Conservation (phyloP, 2,797 vertebrate species). For the Lateolabrax maculatus region DNA sequence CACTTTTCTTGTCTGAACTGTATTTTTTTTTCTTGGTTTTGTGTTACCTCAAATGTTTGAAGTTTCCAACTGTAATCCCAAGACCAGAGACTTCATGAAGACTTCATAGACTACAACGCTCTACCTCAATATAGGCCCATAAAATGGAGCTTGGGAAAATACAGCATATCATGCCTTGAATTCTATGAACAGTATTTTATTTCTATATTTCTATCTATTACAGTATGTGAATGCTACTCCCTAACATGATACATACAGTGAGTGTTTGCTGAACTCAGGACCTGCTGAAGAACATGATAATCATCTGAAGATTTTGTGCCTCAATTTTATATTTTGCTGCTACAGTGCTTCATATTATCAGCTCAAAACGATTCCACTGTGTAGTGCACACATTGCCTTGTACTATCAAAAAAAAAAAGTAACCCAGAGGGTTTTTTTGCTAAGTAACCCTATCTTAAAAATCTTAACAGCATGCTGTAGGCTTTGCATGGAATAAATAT, state of each 20-base stretch:
- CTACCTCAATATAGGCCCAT: background rate
- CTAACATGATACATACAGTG: background rate
- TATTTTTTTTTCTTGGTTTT: slow-evolving; percentile 22
- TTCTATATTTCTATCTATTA: too few relatives aligned
- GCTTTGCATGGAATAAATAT: slow-evolving; percentile 44
- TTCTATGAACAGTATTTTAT: slow-evolving; percentile 2
- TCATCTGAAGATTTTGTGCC: slow-evolving; percentile 24
- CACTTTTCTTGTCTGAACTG: slow-evolving; percentile 29
- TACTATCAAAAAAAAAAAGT: slow-evolving; percentile 36
- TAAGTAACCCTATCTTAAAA: slow-evolving; percentile 51
- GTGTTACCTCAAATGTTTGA: slow-evolving; percentile 28
- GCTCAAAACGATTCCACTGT: slow-evolving; percentile 31
- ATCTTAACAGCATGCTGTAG: slow-evolving; percentile 55
- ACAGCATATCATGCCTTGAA: slow-evolving; percentile 2
- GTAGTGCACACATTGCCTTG: slow-evolving; percentile 29
- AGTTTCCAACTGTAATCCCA: slow-evolving; percentile 30
- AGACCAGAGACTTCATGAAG: slow-evolving; percentile 30
- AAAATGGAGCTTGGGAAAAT: background rate
- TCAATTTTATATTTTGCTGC: slow-evolving; percentile 42
- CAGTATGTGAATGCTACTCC: background rate
- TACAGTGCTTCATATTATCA: slow-evolving; percentile 37
- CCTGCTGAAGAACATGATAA: slow-evolving; percentile 19
- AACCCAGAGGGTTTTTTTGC: slow-evolving; percentile 57
- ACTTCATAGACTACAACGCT: slow-evolving; percentile 18
- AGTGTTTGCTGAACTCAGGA: slow-evolving; percentile 19